These are phyloP conservation scores for Mustelus asterias DNA, from an alignment of 2,113 vertebrate species.

Conservation along the genomic window DNA sequence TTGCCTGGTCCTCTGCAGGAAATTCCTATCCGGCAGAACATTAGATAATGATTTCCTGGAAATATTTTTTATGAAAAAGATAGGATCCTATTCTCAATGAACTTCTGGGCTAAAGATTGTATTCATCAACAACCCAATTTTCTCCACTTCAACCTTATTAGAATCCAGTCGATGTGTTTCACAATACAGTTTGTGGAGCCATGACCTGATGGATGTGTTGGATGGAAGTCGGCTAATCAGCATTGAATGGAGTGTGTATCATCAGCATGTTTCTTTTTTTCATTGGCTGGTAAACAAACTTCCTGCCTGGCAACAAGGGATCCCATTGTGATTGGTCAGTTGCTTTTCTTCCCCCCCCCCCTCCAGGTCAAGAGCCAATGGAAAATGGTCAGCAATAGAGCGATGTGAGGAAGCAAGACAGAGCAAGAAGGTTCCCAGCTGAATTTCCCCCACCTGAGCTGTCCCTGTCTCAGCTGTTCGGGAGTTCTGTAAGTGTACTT, in stretches of 20 bases:
- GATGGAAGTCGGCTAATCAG: background rate
- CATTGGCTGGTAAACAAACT: background rate
- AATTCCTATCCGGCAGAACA: background rate
- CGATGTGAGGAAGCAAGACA: background rate
- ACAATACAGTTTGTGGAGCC: background rate
- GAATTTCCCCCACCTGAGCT: background rate
- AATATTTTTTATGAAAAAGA: background rate
- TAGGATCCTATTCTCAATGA: background rate
- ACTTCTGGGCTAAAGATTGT: background rate
- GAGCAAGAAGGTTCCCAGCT: background rate
- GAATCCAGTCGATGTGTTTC: background rate
- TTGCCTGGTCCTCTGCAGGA: background rate
- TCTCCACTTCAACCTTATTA: background rate
- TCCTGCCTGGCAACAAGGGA: background rate
- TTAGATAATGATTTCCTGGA: conserved; percentile 29
- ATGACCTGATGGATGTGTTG: background rate
- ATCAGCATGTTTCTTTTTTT: background rate
- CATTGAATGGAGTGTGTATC: background rate
- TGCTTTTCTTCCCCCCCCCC: background rate
- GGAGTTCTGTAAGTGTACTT: background rate
- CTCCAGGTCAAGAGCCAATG: background rate
- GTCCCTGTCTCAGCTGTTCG: background rate
- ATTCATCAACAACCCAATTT: background rate
- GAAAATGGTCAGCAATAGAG: background rate
- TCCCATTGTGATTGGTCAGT: background rate